Conservation (phyloP, 1,140 invertebrate genomes). For the Bombus balteatus region DNA sequence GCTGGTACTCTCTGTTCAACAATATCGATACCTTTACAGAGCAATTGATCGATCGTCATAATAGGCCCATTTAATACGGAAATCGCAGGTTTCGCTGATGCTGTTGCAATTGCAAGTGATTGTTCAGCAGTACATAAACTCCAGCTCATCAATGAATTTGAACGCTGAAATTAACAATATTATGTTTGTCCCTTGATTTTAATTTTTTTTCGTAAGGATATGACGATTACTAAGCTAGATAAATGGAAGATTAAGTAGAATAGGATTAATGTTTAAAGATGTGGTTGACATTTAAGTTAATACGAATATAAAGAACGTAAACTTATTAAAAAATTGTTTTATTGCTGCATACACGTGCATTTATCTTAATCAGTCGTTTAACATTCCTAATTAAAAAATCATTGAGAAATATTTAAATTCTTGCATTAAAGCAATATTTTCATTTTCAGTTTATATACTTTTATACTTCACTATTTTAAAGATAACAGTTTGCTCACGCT, state of each 20-base stretch:
- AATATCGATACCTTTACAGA: conserved; percentile 90
- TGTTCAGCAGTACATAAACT: conserved; percentile 88
- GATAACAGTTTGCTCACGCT: no score
- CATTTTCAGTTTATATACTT: no score
- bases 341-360: no score
- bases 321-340: background rate
- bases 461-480: no score
- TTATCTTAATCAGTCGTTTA: no score
- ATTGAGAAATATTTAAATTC: no score
- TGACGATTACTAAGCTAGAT: no score
- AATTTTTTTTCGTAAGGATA: background rate
- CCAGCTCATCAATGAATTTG: conserved; percentile 88
- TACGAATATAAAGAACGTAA: background rate
- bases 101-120: conserved; percentile 86
- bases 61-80: conserved; percentile 87
- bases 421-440: no score
- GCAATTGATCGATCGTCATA: conserved; percentile 87
- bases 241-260: no score
- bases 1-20: conserved; percentile 90
- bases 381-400: no score
- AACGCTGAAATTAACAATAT: conserved; percentile 81
- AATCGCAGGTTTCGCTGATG: conserved; percentile 87
- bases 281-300: background rate
- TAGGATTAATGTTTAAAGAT: no score
- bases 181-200: no score